Conservation (phyloP, 2,113 vertebrate genomes). For the Pheucticus melanocephalus region DNA sequence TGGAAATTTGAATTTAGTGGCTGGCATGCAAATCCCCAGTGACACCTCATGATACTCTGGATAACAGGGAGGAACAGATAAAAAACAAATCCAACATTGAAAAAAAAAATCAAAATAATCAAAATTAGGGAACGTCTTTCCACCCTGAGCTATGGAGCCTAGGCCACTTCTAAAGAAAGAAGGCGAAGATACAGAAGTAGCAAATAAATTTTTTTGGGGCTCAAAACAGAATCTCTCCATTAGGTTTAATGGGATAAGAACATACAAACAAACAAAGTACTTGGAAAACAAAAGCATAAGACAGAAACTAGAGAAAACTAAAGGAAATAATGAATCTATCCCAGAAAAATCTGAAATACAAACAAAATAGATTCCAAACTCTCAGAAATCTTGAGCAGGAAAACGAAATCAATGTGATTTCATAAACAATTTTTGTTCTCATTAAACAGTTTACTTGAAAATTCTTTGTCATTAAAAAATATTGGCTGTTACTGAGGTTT, state of each 20-base stretch:
- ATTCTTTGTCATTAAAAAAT: not conserved
- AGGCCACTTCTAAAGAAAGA: not conserved
- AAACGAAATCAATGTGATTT: not conserved
- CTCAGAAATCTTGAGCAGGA: not conserved
- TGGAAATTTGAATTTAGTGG: not conserved
- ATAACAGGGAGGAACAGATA: not conserved
- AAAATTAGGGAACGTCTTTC: not conserved
- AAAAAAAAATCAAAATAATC: not conserved
- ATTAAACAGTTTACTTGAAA: not conserved
- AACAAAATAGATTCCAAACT: not conserved
- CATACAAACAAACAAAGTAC: not conserved
- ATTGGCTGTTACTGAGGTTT: not conserved
- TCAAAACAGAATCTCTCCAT: not conserved
- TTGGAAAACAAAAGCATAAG: not conserved
- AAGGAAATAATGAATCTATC: not conserved
- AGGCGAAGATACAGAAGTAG: not conserved
- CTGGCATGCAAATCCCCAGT: not conserved
- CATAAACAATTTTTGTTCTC: not conserved
- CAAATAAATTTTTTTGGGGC: not conserved
- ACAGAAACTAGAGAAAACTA: not conserved
- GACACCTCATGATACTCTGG: not conserved
- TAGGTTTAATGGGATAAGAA: not conserved
- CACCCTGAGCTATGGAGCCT: not conserved
- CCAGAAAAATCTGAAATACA: not conserved
- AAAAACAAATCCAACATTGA: fast-evolving